Evolutionary conservation across 2,888 invertebrate genomes (phyloP).

Genomic region (Chloroclysta siterata): DNA sequence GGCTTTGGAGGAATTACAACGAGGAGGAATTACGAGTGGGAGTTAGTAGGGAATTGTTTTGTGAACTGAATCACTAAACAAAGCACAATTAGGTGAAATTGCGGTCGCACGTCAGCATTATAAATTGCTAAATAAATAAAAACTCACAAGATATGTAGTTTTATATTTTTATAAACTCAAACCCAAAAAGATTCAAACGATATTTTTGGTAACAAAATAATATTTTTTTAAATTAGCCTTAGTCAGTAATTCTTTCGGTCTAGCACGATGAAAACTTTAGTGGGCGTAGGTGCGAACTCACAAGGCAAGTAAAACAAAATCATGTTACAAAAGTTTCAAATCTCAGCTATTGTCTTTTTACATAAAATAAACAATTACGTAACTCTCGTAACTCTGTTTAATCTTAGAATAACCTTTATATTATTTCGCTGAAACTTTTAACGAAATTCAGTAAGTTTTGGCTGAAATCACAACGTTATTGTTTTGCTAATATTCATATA

Average conservation of each 20-base stretch:
- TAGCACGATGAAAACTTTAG: no score
- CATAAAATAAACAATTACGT: constrained; percentile 2
- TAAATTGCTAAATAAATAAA: no score
- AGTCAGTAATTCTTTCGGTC: no score
- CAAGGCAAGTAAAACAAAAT: background rate
- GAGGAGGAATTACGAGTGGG: constrained; percentile 12
- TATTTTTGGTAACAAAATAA: no score
- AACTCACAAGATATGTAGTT: no score
- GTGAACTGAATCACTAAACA: constrained; percentile 14
- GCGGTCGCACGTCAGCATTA: no score
- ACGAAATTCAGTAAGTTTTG: constrained; percentile 40
- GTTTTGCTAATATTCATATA: constrained; percentile 33
- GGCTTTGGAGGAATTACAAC: constrained; percentile 28
- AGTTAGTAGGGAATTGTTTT: constrained; percentile 11
- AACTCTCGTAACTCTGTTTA: constrained; percentile 27
- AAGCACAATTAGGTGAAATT: background rate
- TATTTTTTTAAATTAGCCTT: no score
- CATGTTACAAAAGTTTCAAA: background rate
- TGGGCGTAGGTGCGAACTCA: background rate
- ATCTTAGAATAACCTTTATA: constrained; percentile 30
- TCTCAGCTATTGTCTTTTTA: constrained; percentile 1
- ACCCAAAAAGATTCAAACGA: no score
- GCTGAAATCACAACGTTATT: constrained; percentile 45
- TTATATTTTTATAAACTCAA: no score
- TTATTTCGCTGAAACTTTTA: constrained; percentile 46